A percentile compares a stretch with the other conserved stretches of the same genome.
phyloP scores from a whole-genome alignment of 2,797 vertebrate genomes.

The Oryzias dopingdopingensis region DNA sequence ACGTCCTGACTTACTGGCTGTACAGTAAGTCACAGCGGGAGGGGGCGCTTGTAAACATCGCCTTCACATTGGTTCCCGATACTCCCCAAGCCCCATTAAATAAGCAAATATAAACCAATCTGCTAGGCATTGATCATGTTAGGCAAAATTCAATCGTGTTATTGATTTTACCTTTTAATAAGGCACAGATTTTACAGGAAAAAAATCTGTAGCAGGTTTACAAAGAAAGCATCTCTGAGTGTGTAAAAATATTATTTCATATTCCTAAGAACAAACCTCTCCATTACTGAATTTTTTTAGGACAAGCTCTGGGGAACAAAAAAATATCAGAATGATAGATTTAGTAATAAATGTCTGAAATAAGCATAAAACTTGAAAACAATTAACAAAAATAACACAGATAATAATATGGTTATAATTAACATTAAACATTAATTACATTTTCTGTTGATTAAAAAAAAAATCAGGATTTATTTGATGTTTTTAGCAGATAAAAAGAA shows the following conservation, averaged over 20 bases:
- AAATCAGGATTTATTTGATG: too few species aligned
- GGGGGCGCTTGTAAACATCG: slow-evolving; percentile 60
- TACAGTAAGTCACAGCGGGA: slow-evolving; percentile 47
- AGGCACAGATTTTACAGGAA: not conserved
- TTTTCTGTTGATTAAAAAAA: too few species aligned
- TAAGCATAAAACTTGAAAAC: slow-evolving; percentile 2
- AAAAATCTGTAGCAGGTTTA: not conserved
- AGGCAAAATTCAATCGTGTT: slow-evolving; percentile 22
- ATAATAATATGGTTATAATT: too few species aligned
- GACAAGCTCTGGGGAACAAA: slow-evolving; percentile 4
- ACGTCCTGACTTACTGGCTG: slow-evolving; percentile 55
- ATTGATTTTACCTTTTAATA: slow-evolving; percentile 2
- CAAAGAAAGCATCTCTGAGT: not conserved
- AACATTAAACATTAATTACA: too few species aligned
- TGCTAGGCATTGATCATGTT: slow-evolving; percentile 42
- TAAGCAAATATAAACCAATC: slow-evolving; percentile 51
- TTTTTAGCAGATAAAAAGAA: too few species aligned
- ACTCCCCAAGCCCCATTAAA: slow-evolving; percentile 44
- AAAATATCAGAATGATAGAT: not conserved
- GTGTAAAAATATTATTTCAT: not conserved
- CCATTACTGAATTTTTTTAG: slow-evolving; percentile 3
- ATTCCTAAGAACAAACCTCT: not conserved
- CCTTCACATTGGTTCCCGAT: slow-evolving; percentile 58
- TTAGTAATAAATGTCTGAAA: slow-evolving; percentile 13
- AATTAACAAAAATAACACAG: too few species aligned